Conservation (phyloP, 2,113 vertebrate species). For the Eclectus roratus region DNA sequence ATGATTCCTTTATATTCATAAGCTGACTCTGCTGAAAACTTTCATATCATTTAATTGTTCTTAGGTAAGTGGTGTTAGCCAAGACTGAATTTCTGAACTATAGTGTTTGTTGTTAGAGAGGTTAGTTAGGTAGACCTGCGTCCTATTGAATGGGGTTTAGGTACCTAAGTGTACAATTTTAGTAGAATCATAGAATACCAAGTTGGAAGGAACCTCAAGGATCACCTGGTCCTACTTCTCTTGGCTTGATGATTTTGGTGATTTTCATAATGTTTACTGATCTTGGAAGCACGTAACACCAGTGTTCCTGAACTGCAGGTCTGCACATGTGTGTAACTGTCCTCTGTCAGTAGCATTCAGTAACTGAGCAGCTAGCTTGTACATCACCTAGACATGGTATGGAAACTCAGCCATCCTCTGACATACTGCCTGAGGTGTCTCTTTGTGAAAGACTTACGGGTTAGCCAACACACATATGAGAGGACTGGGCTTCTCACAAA, state of each 20-base stretch:
- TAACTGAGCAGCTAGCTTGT: neutral
- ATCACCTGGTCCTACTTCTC: neutral
- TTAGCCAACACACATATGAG: neutral
- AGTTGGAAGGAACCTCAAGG: neutral
- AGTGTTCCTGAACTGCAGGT: neutral
- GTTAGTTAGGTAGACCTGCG: neutral
- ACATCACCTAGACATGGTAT: neutral
- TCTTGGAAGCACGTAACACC: neutral
- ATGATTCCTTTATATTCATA: neutral
- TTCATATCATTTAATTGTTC: neutral
- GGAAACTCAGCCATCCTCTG: neutral
- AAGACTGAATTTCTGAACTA: neutral
- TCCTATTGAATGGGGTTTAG: neutral
- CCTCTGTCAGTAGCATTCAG: fast-evolving
- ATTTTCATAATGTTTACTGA: neutral
- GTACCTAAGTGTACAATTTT: neutral
- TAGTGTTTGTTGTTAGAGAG: neutral
- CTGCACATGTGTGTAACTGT: neutral
- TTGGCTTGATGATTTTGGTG: neutral
- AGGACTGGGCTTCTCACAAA: neutral
- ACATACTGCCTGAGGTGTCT: neutral
- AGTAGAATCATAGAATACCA: neutral
- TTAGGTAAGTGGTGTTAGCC: neutral
- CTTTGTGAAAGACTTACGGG: neutral
- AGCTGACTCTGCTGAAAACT: neutral